A percentile compares a stretch with the other conserved stretches of the same genome.
Conservation (phyloP, 2,888 invertebrate species). For the Augiades crinisus region DNA sequence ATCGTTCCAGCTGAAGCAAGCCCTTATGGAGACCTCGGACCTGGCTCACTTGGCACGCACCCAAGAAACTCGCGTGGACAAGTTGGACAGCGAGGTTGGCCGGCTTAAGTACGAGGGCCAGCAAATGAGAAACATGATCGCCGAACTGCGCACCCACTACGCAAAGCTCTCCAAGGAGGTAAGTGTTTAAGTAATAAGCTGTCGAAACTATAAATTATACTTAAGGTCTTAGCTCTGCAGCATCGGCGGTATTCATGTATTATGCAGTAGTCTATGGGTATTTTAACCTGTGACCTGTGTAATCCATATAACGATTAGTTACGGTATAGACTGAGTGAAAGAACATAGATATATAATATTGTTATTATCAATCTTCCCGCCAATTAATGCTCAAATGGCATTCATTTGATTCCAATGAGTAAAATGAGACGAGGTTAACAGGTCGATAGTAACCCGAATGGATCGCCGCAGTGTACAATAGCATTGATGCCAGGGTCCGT, state of each 20-base stretch:
- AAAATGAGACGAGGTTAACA: constrained; percentile 4
- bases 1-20: constrained; percentile 61
- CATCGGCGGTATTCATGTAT: too few species aligned
- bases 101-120: constrained; percentile 61
- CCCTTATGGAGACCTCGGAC: constrained; percentile 52
- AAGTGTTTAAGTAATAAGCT: constrained; percentile 41
- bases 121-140: constrained; percentile 49
- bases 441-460: constrained; percentile 6
- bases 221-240: too few species aligned
- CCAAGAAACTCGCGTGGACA: constrained; percentile 61
- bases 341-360: too few species aligned
- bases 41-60: constrained; percentile 53
- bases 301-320: too few species aligned
- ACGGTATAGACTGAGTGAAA: too few species aligned
- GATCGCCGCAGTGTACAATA: background rate
- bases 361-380: background rate
- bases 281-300: too few species aligned
- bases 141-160: constrained; percentile 63
- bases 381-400: background rate
- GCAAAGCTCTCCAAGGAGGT: constrained; percentile 77
- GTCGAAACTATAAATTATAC: too few species aligned
- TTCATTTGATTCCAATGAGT: background rate
- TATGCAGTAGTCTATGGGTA: too few species aligned
- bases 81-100: constrained; percentile 55
- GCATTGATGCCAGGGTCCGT: too few species aligned